Evolutionary conservation across 2,888 invertebrate species (phyloP), one percentile per base, ranked within the genome.

Genomic region (Aspidiotus destructor): DNA sequence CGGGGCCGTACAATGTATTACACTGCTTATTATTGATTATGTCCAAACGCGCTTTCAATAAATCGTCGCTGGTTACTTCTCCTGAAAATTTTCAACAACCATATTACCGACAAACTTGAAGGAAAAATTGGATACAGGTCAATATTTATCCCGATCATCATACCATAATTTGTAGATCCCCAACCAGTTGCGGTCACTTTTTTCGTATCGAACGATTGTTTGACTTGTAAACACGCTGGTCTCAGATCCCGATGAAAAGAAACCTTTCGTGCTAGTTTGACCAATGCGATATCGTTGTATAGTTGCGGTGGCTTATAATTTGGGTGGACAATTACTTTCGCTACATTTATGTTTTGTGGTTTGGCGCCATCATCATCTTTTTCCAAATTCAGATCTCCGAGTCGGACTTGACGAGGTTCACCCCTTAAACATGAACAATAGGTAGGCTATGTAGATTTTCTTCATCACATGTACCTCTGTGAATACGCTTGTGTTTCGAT

Each of bases 261-360:
- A 0, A 79, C 76, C 55, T 65, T 69, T 0, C 75, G 74, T 0
- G 75, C 75, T 52, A 87, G 75, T 73, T 82, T 80, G 0, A 88
- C 69, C 0, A 88, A 76, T 0, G 86, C 86, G 63, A 88, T 85
- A 73, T 88, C 87, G 72, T 86, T 78, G 76, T 87, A 86, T 16
- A 80, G 79, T 0, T 74, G 72, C 0, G 82, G 81, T 0, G 81
- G 78, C 0, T 75, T 75, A 76, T 85, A 86, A 0, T 79, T 74
- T 0, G 85, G 85, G 73, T 86, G 84, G 2, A 77, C 75, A 69
- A 79, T 77, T 8, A 71, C 69, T 69, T 77, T 77, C 0, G 76
- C 76, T 6, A 84, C 80, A 0, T 77, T 75, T 3, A 79, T 78
- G 71, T 82, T 78, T 69, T 75, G 75, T 60, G 82, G 81, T n/a